phyloP scores from a whole-genome alignment of 2,888 invertebrate species.

The Biston betularia region DNA sequence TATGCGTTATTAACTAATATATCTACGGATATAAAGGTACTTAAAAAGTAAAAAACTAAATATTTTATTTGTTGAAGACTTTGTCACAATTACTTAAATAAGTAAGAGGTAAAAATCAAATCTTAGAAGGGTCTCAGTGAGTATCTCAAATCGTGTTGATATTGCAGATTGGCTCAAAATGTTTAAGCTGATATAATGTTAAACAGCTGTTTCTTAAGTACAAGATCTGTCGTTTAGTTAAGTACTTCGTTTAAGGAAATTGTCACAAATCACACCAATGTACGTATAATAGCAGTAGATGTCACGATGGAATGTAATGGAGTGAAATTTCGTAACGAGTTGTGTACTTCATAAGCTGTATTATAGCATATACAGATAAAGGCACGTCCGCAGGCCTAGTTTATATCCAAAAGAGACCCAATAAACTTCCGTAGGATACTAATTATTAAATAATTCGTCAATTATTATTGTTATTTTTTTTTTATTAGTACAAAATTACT shows the following conservation, averaged over 20 bases:
- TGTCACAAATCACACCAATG: slow-evolving; percentile 5
- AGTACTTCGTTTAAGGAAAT: neutral
- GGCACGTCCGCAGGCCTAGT: neutral
- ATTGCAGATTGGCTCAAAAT: too few relatives aligned
- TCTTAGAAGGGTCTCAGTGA: too few relatives aligned
- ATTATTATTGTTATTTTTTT: neutral
- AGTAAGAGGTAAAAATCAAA: too few relatives aligned
- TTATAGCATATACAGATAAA: neutral
- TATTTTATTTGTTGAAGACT: too few relatives aligned
- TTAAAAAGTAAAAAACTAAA: too few relatives aligned
- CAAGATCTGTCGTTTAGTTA: neutral
- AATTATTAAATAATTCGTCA: neutral
- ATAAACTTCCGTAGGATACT: neutral
- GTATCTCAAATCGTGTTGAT: too few relatives aligned
- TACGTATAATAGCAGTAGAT: neutral
- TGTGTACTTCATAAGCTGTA: neutral
- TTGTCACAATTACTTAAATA: too few relatives aligned
- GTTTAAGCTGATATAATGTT: neutral
- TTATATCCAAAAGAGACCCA: neutral
- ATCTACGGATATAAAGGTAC: too few relatives aligned
- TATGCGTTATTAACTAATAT: too few relatives aligned
- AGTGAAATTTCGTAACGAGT: neutral
- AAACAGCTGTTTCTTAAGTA: neutral
- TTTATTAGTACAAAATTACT: too few relatives aligned
- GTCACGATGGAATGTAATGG: neutral